Base-by-base conservation (phyloP, 1,140 invertebrate species). In the Drosophila repletoides region DNA sequence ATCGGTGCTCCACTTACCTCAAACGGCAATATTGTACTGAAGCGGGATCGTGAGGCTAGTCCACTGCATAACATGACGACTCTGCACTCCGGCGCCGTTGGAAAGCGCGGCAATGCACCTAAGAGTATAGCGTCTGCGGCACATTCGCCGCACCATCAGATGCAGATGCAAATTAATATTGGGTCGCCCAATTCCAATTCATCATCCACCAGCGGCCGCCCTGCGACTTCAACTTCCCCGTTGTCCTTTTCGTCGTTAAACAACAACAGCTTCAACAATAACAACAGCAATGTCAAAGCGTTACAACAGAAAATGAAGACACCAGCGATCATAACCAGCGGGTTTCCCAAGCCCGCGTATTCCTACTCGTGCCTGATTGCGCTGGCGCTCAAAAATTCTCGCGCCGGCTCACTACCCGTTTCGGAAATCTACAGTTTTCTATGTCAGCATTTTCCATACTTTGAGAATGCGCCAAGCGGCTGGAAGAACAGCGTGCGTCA, bases 381-480 rank as follows among this genome's bases (percentile, higher is more conserved):
- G 1, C 95, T 99, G 95, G 97, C 98, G 1, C 91, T 99, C 41
- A 99, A 99, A 91, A 99, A 99, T 90, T 98, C 97, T 46, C 93
- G 95, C 72, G 96, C 95, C 49, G 98, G 98, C 40, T 97, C 96
- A 77, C 91, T 99, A 74, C 98, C 98, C 1, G 98, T 99, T 4
- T 98, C 97, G 4, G 98, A 99, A 92, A 99, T 99, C 66, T 99
- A 99, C 90, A 98, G 97, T 90, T 99, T 99, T 89, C 98, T 99
- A 95, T 99, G 96, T 91, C 96, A 98, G 91, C 97, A 99, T 90
- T 99, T 99, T 90, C 98, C 98, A 1, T 99, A 98, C 90, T 99
- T 98, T 90, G 98, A 98, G 92, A 98, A 97, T 5, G 98, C 98
- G 2, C 97, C 97, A 31, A 97, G 96, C 89, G 98, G 97, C 10